These are phyloP conservation scores for Hoplostethus mediterraneus DNA, from an alignment of 2,797 vertebrate genomes.

Conservation along the genomic window DNA sequence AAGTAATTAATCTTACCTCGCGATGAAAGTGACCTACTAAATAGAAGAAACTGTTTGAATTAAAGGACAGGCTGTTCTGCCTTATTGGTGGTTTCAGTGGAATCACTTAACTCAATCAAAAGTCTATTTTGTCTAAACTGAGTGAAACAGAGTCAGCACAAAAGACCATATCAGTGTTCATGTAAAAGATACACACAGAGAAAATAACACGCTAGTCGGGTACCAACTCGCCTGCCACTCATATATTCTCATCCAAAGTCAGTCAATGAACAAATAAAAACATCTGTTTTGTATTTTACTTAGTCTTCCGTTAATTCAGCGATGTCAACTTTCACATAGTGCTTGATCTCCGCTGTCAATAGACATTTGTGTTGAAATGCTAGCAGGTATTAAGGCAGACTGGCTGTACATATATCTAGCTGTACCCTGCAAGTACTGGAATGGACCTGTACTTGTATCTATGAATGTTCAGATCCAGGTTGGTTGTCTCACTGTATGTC, in stretches of 20 bases:
- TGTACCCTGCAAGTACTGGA: no score
- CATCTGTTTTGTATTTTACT: background rate
- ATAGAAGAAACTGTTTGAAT: constrained; percentile 49
- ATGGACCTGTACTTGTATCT: no score
- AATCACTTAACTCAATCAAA: constrained; percentile 40
- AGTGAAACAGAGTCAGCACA: constrained; percentile 3
- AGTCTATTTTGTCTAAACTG: constrained; percentile 12
- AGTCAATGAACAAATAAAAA: background rate
- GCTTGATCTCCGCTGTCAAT: no score
- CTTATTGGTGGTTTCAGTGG: constrained; percentile 9
- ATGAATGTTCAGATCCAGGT: no score
- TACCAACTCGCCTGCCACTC: background rate
- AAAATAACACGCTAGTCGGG: no score
- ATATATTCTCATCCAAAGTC: background rate
- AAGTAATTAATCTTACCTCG: constrained; percentile 49
- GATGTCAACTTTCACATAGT: background rate
- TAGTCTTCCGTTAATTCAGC: background rate
- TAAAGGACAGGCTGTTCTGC: constrained; percentile 20
- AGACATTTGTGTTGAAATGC: background rate
- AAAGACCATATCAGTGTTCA: background rate
- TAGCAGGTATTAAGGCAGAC: background rate
- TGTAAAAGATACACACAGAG: background rate
- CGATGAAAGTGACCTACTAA: constrained; percentile 34
- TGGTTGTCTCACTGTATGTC: background rate
- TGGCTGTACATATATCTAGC: no score